Conservation (phyloP, 2,113 vertebrate species). For the Gracilinanus agilis region DNA sequence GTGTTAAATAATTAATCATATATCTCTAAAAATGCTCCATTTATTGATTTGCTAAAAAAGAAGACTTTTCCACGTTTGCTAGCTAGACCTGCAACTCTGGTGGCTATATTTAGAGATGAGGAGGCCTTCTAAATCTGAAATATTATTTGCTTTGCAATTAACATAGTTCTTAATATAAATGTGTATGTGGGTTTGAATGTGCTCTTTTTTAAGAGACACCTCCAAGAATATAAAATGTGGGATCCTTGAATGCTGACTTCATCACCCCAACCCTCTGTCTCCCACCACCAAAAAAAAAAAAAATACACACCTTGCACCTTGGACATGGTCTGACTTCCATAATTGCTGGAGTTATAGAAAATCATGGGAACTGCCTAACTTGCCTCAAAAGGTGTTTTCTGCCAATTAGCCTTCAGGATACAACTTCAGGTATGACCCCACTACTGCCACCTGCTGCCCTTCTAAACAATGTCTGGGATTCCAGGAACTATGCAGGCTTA, state of each 20-base stretch:
- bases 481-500: not conserved
- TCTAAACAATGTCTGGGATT: not conserved
- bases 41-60: constrained; percentile 74
- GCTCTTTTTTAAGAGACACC: constrained; percentile 45
- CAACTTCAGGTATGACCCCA: not conserved
- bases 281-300: not conserved
- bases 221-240: constrained; percentile 39
- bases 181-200: constrained; percentile 53
- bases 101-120: constrained; percentile 60
- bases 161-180: constrained; percentile 68
- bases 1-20: constrained; percentile 77
- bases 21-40: constrained; percentile 63
- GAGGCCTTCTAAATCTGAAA: constrained; percentile 63
- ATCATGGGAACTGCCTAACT: not conserved
- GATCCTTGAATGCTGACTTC: not conserved
- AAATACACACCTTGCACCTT: not conserved
- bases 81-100: constrained; percentile 60
- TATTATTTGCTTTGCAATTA: constrained; percentile 77
- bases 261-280: not conserved
- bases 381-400: not conserved
- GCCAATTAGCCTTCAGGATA: not conserved
- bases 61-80: constrained; percentile 59
- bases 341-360: not conserved
- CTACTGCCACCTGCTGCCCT: not conserved
- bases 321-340: not conserved